These are phyloP conservation scores for Melanargia galathea DNA, from an alignment of 2,888 invertebrate species.

Conservation along the genomic window DNA sequence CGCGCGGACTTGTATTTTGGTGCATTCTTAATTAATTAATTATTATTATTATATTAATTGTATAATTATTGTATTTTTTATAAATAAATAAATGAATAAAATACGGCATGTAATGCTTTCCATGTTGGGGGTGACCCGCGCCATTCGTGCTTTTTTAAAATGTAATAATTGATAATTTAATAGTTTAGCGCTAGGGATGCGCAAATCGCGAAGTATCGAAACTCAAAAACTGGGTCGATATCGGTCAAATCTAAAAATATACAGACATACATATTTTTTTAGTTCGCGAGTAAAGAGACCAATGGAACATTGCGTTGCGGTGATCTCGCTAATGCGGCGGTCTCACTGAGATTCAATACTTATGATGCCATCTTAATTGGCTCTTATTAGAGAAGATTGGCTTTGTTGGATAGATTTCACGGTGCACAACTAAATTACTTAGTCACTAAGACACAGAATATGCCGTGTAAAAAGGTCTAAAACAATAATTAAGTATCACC, in stretches of 20 bases:
- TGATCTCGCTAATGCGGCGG: too few species aligned
- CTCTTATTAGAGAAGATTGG: too few species aligned
- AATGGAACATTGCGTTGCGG: too few species aligned
- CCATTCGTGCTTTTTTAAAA: slow-evolving; percentile 68
- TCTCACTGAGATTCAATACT: too few species aligned
- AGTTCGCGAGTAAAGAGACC: too few species aligned
- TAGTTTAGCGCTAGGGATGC: slow-evolving; percentile 22
- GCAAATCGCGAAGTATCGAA: slow-evolving; percentile 1
- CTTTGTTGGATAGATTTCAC: too few species aligned
- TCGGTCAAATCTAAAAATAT: background rate
- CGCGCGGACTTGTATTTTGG: slow-evolving; percentile 45
- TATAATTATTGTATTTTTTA: slow-evolving; percentile 48
- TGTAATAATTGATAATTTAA: slow-evolving; percentile 35
- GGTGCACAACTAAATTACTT: too few species aligned
- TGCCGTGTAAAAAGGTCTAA: too few species aligned
- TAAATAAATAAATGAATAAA: slow-evolving; percentile 29
- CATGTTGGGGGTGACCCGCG: slow-evolving; percentile 55
- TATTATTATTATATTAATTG: slow-evolving; percentile 18
- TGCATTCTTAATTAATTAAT: slow-evolving; percentile 49
- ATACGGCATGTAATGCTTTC: slow-evolving; percentile 72
- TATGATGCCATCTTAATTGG: too few species aligned
- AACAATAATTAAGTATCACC: too few species aligned
- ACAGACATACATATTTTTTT: too few species aligned
- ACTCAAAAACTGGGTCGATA: background rate
- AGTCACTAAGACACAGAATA: too few species aligned